Percentiles rank a stretch among this genome's conserved stretches.
These are phyloP conservation scores for Pardalotus punctatus DNA, from an alignment of 2,113 vertebrate genomes.

Conservation along the genomic window DNA sequence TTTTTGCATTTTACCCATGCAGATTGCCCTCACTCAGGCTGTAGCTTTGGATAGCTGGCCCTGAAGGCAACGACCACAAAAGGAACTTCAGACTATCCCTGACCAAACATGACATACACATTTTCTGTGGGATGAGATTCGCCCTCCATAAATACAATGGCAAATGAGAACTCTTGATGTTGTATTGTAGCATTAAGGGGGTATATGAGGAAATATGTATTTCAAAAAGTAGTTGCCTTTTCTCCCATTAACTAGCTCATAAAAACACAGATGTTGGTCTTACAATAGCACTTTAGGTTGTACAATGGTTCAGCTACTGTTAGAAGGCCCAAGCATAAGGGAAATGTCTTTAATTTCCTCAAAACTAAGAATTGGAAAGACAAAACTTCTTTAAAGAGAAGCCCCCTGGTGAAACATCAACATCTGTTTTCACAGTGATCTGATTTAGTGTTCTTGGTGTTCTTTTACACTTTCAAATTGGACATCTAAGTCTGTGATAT, in stretches of 20 bases:
- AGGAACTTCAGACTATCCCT: background rate
- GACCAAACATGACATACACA: background rate
- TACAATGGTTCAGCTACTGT: background rate
- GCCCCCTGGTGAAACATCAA: rapidly evolving
- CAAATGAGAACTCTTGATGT: background rate
- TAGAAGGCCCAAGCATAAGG: background rate
- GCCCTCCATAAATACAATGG: background rate
- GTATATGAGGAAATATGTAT: background rate
- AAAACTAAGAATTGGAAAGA: background rate
- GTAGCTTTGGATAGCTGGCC: background rate
- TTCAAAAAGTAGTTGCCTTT: background rate
- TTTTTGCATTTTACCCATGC: background rate
- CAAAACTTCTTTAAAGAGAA: background rate
- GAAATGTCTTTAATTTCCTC: background rate
- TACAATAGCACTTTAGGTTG: background rate
- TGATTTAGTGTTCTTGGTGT: background rate
- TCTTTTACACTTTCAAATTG: background rate
- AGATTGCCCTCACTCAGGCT: background rate
- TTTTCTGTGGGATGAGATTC: background rate
- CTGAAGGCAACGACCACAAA: background rate
- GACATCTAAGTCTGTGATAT: background rate
- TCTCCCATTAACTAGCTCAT: background rate
- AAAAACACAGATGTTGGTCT: background rate
- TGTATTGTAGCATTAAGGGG: background rate
- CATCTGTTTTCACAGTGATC: background rate